These are phyloP conservation scores for Synanthedon formicaeformis DNA, from an alignment of 2,888 invertebrate species.

Conservation along the genomic window DNA sequence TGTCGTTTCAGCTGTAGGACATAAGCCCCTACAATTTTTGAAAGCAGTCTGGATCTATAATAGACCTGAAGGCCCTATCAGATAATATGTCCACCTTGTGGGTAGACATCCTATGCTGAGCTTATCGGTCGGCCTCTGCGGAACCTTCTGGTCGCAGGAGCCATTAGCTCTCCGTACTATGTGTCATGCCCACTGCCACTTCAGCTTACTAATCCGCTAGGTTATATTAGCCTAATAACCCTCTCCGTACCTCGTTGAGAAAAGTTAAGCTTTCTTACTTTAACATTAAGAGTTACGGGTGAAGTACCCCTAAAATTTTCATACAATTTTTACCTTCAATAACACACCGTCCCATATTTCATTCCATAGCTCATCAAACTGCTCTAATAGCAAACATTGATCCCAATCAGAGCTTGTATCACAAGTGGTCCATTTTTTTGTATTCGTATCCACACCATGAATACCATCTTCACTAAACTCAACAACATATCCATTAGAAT, in stretches of 20 bases:
- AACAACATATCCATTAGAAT: slow-evolving; percentile 81
- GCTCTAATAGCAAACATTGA: slow-evolving; percentile 77
- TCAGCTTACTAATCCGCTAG: no score
- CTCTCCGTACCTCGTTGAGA: not conserved
- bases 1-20: no score
- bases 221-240: no score
- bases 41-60: no score
- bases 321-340: slow-evolving; percentile 72
- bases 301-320: slow-evolving; percentile 3
- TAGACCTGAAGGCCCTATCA: no score
- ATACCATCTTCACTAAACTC: slow-evolving; percentile 89
- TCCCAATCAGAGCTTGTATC: slow-evolving; percentile 75
- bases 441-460: slow-evolving; percentile 60
- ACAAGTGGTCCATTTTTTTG: slow-evolving; percentile 72
- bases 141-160: no score
- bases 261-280: not conserved
- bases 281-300: not conserved
- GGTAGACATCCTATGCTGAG: no score
- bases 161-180: no score
- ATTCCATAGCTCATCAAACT: slow-evolving; percentile 77
- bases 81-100: no score
- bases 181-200: no score
- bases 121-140: no score
- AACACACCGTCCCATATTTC: slow-evolving; percentile 82
- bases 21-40: no score